Evolutionary conservation across 2,888 invertebrate genomes (phyloP).

Genomic region (Coenonympha glycerion): DNA sequence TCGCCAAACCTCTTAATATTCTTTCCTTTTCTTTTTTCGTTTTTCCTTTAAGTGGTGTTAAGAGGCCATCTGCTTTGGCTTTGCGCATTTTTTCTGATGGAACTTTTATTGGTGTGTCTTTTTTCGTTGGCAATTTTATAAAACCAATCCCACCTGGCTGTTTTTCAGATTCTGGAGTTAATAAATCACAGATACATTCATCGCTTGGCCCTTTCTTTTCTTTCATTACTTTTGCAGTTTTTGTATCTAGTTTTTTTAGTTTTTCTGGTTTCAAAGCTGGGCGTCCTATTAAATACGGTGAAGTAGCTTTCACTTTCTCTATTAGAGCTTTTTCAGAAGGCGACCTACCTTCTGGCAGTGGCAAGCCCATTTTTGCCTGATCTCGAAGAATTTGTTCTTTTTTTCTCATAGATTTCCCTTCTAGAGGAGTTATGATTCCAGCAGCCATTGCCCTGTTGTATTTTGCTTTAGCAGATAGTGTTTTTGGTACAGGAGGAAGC

Average conservation of each 20-base stretch:
- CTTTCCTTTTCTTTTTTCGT: conserved; percentile 24
- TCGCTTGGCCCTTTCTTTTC: conserved; percentile 39
- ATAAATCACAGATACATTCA: conserved; percentile 37
- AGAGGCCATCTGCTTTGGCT: conserved; percentile 31
- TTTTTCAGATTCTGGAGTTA: conserved; percentile 29
- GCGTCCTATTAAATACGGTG: neutral
- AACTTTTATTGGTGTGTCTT: neutral
- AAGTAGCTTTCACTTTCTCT: conserved; percentile 12
- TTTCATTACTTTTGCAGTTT: conserved; percentile 35
- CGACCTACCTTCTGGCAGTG: conserved; percentile 24
- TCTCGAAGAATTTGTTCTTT: conserved; percentile 28
- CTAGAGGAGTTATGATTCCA: conserved; percentile 37
- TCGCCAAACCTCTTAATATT: conserved; percentile 21
- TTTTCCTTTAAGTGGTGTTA: conserved; percentile 29
- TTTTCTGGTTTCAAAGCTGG: conserved; percentile 28
- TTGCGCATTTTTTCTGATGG: neutral
- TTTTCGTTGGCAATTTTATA: neutral
- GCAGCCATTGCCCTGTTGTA: conserved; percentile 35
- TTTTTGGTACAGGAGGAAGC: conserved; percentile 33
- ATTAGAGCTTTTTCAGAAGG: conserved; percentile 23
- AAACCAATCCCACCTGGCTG: neutral
- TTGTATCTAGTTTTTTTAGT: conserved; percentile 19
- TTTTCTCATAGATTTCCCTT: conserved; percentile 35
- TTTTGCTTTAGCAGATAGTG: conserved; percentile 32
- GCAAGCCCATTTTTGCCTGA: conserved; percentile 19